Conservation (phyloP, 2,797 vertebrate species). For the Pseudochaenichthys georgianus region DNA sequence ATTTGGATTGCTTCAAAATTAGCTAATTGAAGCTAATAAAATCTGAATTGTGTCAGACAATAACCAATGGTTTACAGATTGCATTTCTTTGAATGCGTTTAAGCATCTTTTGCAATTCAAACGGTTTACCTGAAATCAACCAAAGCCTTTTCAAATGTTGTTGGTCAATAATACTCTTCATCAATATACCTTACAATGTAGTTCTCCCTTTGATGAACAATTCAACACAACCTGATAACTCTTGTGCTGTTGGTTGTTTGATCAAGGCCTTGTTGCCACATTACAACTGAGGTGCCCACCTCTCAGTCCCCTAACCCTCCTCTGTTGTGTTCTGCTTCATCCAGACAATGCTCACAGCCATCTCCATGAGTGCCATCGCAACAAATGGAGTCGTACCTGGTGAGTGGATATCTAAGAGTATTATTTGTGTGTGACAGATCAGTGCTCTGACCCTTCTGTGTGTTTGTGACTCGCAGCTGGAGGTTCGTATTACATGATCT, state of each 20-base stretch:
- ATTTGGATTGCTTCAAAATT: too few species aligned
- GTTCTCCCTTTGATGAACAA: not conserved
- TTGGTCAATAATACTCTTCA: too few species aligned
- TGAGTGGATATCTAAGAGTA: constrained; percentile 67
- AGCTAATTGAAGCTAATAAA: too few species aligned
- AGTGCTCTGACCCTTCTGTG: constrained; percentile 24
- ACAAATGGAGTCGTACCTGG: constrained; percentile 99
- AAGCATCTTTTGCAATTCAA: too few species aligned
- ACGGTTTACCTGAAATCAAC: too few species aligned
- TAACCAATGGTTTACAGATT: too few species aligned
- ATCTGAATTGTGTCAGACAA: too few species aligned
- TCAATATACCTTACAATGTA: not conserved
- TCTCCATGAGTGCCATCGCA: constrained; percentile 99
- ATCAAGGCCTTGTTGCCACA: not conserved
- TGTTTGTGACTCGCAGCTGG: constrained; percentile 88
- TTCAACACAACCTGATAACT: constrained; percentile 7
- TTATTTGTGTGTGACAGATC: not conserved
- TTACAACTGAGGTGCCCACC: constrained; percentile 18
- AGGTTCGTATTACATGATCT: constrained; percentile 99
- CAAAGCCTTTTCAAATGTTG: too few species aligned
- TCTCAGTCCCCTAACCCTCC: constrained; percentile 7
- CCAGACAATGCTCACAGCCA: constrained; percentile 99
- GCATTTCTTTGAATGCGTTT: too few species aligned
- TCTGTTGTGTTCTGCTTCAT: constrained; percentile 49
- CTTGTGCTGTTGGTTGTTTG: constrained; percentile 18